A percentile compares a stretch with the other conserved stretches of the same genome.
These are phyloP conservation scores for Eutrigla gurnardus DNA, from an alignment of 2,797 vertebrate genomes.

Conservation along the genomic window DNA sequence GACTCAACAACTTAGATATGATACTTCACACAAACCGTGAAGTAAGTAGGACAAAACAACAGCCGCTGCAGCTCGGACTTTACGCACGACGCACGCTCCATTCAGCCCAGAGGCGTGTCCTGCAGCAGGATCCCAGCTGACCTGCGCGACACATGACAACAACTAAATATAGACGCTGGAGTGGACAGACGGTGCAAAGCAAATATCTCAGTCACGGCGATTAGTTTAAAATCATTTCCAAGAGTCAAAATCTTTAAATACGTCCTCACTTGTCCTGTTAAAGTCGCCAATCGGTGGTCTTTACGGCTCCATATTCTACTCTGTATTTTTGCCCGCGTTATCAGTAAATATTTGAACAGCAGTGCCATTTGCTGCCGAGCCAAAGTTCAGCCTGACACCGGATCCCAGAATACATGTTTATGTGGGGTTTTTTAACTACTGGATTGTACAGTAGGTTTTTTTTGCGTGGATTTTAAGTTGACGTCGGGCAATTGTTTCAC, in stretches of 20 bases:
- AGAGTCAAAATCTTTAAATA: not conserved
- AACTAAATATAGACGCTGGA: conserved; percentile 81
- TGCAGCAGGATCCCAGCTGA: conserved; percentile 67
- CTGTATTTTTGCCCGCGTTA: not conserved
- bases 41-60: conserved; percentile 10
- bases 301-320: not conserved
- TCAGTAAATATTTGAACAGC: conserved; percentile 16
- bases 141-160: conserved; percentile 76
- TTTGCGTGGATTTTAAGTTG: too few species aligned
- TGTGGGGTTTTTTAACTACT: too few species aligned
- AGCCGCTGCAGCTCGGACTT: conserved; percentile 66
- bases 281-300: not conserved
- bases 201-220: not conserved
- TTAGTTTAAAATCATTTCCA: not conserved
- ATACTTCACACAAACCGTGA: not conserved
- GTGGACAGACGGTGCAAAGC: conserved; percentile 16
- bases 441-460: not conserved
- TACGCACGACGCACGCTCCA: conserved; percentile 73
- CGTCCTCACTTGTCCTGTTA: not conserved
- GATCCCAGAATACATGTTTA: not conserved
- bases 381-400: conserved; percentile 19
- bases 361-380: conserved; percentile 12
- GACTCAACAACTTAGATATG: not conserved
- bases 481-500: not conserved
- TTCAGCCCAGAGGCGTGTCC: conserved; percentile 82